Percentiles rank a stretch among this genome's conserved stretches.
Conservation (phyloP, 2,113 vertebrate genomes). For the Corythornis cristatus region DNA sequence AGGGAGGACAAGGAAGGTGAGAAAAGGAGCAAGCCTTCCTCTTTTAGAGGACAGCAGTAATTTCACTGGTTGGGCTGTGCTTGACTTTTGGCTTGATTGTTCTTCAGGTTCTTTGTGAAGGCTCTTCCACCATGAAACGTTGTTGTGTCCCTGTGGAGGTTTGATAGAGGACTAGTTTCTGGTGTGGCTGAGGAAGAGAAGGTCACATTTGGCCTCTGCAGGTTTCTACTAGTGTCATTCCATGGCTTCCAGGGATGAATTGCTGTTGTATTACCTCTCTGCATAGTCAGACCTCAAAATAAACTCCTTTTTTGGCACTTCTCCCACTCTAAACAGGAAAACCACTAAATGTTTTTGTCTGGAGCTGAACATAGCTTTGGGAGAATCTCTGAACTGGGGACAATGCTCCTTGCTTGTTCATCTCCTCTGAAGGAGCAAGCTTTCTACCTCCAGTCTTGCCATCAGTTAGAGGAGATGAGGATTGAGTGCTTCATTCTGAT, state of each 20-base stretch:
- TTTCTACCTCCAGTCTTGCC: not conserved
- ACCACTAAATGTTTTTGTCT: not conserved
- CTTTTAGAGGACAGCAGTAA: not conserved
- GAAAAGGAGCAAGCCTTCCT: not conserved
- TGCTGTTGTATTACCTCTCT: not conserved
- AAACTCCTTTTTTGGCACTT: not conserved
- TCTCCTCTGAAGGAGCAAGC: not conserved
- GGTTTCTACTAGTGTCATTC: not conserved
- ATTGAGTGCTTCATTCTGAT: not conserved
- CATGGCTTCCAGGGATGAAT: not conserved
- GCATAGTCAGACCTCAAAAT: not conserved
- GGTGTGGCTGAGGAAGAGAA: not conserved
- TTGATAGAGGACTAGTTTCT: not conserved
- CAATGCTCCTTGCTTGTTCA: not conserved
- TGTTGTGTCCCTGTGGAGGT: not conserved
- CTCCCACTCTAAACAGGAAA: not conserved
- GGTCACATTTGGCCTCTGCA: fast-evolving
- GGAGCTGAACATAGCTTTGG: not conserved
- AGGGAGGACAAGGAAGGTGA: not conserved
- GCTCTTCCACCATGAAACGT: not conserved
- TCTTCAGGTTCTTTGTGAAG: not conserved
- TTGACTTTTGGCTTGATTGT: not conserved
- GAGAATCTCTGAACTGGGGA: not conserved
- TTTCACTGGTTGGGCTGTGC: not conserved
- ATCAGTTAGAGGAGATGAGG: not conserved